Evolutionary conservation across 1,140 invertebrate species (phyloP).

Genomic region (Asobara japonica): DNA sequence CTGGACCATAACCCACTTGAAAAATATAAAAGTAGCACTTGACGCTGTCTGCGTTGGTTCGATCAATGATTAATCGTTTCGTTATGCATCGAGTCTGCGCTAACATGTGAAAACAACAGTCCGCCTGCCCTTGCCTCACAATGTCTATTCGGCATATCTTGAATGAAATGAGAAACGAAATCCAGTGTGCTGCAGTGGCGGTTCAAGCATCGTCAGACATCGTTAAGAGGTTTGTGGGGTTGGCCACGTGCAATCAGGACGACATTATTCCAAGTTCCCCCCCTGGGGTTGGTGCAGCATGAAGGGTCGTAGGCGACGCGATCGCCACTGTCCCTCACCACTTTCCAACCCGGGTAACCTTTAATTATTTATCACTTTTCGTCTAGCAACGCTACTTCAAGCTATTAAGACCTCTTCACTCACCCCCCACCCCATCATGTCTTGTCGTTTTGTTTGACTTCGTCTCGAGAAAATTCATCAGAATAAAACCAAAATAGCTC

Average conservation of each 20-base stretch:
- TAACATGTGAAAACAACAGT: neutral
- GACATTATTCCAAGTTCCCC: constrained; percentile 43
- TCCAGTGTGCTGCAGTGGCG: neutral
- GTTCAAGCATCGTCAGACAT: constrained; percentile 27
- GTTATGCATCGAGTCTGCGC: constrained; percentile 29
- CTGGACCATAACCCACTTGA: neutral
- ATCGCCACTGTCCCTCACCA: constrained; percentile 60
- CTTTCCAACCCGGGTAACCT: constrained; percentile 41
- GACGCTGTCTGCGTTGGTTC: constrained; percentile 37
- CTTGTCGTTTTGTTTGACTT: constrained; percentile 22
- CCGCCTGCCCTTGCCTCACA: neutral
- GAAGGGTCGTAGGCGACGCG: constrained; percentile 46
- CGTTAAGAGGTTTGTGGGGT: constrained; percentile 16
- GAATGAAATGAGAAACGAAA: constrained; percentile 23
- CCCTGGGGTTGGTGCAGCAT: constrained; percentile 46
- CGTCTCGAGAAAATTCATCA: constrained; percentile 23
- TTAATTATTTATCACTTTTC: constrained; percentile 62
- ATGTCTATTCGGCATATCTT: constrained; percentile 13
- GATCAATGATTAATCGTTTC: constrained; percentile 41
- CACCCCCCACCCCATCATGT: neutral
- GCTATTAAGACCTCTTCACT: constrained; percentile 30
- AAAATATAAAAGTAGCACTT: constrained; percentile 32
- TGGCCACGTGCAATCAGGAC: constrained; percentile 13
- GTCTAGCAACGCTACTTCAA: constrained; percentile 53
- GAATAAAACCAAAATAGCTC: neutral